A percentile compares a stretch with the other conserved stretches of the same genome.
Evolutionary conservation across 2,113 vertebrate genomes (phyloP).

Genomic region (Eclectus roratus): DNA sequence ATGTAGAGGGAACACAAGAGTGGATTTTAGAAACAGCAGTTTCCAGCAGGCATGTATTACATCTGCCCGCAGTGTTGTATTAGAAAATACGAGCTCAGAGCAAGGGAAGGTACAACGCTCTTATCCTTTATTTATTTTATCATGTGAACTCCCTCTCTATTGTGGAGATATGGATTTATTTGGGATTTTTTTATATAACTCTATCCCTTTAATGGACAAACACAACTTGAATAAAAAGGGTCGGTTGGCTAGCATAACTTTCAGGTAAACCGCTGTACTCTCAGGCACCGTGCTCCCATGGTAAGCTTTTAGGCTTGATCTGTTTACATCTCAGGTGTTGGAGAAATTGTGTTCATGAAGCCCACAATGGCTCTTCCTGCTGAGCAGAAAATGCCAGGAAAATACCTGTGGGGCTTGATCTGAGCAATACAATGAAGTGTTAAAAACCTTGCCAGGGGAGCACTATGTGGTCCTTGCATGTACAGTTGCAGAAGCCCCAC

Average conservation of each 20-base stretch:
- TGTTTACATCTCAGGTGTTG: no score
- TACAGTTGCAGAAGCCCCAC: neutral
- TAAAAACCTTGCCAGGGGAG: no score
- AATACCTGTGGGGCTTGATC: accelerated
- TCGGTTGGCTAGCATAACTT: neutral
- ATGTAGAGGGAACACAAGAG: neutral
- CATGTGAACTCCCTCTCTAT: neutral
- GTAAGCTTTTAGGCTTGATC: neutral
- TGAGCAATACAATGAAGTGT: accelerated
- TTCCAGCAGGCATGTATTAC: neutral
- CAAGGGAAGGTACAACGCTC: neutral
- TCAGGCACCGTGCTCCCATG: accelerated
- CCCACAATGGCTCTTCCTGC: neutral
- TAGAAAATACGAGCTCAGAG: accelerated
- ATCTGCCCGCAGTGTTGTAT: neutral
- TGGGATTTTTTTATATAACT: neutral
- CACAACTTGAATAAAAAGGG: neutral
- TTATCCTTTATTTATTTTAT: neutral
- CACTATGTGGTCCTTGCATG: accelerated
- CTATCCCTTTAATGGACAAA: neutral
- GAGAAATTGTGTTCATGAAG: neutral
- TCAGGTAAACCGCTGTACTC: neutral
- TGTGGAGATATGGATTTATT: neutral
- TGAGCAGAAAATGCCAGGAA: neutral
- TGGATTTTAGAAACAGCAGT: neutral